A percentile compares a stretch with the other conserved stretches of the same genome.
phyloP scores from a whole-genome alignment of 1,140 invertebrate genomes.

The Panagrolaimus sp. region DNA sequence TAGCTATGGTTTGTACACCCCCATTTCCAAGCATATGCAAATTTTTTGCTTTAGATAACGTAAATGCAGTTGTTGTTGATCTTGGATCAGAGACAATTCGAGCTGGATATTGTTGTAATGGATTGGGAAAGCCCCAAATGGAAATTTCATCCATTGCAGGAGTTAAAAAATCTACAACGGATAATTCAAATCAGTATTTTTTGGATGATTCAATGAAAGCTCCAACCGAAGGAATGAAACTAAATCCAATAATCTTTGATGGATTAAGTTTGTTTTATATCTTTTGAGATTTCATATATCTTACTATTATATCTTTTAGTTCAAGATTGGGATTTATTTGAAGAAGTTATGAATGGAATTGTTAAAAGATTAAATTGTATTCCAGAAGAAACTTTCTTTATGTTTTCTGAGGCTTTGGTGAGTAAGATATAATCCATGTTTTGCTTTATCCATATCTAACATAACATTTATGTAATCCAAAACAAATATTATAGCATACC shows the following conservation, averaged over 20 bases:
- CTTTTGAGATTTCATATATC: too few species aligned
- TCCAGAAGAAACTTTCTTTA: background rate
- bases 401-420: background rate
- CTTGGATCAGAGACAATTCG: background rate
- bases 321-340: constrained; percentile 6
- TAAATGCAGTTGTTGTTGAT: background rate
- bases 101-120: constrained; percentile 8
- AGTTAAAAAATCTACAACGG: too few species aligned
- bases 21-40: too few species aligned
- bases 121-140: too few species aligned
- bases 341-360: background rate
- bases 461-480: background rate
- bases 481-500: background rate
- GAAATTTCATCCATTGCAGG: too few species aligned
- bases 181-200: too few species aligned
- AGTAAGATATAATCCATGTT: background rate
- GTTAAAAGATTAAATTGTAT: background rate
- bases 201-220: too few species aligned
- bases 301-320: background rate
- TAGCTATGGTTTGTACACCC: too few species aligned
- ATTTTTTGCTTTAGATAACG: background rate
- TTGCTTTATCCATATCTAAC: background rate
- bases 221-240: too few species aligned
- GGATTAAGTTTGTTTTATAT: too few species aligned
- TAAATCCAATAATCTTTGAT: too few species aligned